Percentiles rank a stretch among this genome's conserved stretches.
Evolutionary conservation across 1,140 invertebrate species (phyloP).

Genomic region (Drosophila obscura): DNA sequence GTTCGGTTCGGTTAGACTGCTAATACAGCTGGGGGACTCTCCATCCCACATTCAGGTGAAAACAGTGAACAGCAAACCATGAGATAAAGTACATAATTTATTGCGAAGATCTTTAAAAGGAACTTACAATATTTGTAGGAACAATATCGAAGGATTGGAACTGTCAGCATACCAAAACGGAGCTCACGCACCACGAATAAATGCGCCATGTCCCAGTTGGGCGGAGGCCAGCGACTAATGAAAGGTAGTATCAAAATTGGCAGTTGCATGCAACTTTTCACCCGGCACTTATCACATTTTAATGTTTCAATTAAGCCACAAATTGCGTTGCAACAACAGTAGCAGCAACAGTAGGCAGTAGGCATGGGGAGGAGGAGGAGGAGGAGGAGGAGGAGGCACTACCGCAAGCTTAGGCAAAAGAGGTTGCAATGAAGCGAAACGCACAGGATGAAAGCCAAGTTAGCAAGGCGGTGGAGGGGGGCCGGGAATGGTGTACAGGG

Average conservation of each 20-base stretch:
- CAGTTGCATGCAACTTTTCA: slow-evolving; percentile 73
- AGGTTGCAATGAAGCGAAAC: slow-evolving; percentile 73
- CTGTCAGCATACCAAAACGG: too few species aligned
- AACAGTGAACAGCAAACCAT: too few species aligned
- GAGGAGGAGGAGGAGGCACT: slow-evolving; percentile 30
- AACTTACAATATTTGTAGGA: too few species aligned
- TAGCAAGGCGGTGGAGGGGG: slow-evolving; percentile 9
- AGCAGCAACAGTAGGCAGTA: slow-evolving; percentile 22
- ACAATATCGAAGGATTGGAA: too few species aligned
- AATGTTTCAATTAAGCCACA: slow-evolving; percentile 83
- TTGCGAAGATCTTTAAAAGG: too few species aligned
- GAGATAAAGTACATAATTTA: too few species aligned
- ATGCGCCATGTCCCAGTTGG: neutral
- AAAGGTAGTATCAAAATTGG: slow-evolving; percentile 48
- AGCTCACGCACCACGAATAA: slow-evolving; percentile 3
- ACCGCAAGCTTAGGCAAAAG: slow-evolving; percentile 57
- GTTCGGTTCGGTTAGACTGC: too few species aligned
- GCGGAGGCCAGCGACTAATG: slow-evolving; percentile 22
- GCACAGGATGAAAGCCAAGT: slow-evolving; percentile 59
- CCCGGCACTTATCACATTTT: slow-evolving; percentile 83
- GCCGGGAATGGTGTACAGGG: slow-evolving; percentile 10
- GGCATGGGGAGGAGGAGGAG: neutral
- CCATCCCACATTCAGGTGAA: too few species aligned
- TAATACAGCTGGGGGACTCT: too few species aligned
- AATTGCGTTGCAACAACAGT: slow-evolving; percentile 71